These are phyloP conservation scores for Calliphora vomitoria DNA, from an alignment of 2,888 invertebrate genomes.

Conservation along the genomic window DNA sequence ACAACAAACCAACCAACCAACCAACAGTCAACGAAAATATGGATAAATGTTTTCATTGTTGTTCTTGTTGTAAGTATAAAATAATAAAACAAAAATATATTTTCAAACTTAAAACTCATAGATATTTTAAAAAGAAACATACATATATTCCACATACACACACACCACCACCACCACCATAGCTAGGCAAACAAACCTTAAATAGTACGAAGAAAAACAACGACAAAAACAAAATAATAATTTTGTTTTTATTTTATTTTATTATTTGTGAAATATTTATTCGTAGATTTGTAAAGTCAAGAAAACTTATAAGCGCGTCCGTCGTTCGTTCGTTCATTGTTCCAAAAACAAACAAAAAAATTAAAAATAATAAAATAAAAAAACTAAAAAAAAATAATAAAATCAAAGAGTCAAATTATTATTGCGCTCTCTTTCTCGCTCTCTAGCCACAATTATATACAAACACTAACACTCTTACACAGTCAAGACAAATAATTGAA, in stretches of 20 bases:
- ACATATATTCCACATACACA: slow-evolving; percentile 6
- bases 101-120: slow-evolving; percentile 55
- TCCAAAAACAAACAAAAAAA: slow-evolving; percentile 61
- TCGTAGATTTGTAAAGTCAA: slow-evolving; percentile 65
- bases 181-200: background rate
- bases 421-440: slow-evolving; percentile 32
- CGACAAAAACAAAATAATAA: slow-evolving; percentile 22
- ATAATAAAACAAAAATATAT: slow-evolving; percentile 29
- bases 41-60: slow-evolving; percentile 4
- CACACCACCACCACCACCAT: background rate
- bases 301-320: slow-evolving; percentile 73
- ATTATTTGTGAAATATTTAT: slow-evolving; percentile 66
- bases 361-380: slow-evolving; percentile 70
- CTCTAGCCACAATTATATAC: slow-evolving; percentile 34
- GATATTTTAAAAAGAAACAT: slow-evolving; percentile 37
- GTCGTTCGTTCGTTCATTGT: slow-evolving; percentile 48
- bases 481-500: slow-evolving; percentile 63
- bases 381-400: slow-evolving; percentile 62
- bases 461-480: background rate
- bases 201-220: slow-evolving; percentile 29
- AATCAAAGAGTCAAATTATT: slow-evolving; percentile 68
- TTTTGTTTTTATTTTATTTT: slow-evolving; percentile 37
- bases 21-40: slow-evolving; percentile 56
- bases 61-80: background rate
- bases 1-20: slow-evolving; percentile 38